phyloP scores from a whole-genome alignment of 2,797 vertebrate genomes.

The Geotria australis region DNA sequence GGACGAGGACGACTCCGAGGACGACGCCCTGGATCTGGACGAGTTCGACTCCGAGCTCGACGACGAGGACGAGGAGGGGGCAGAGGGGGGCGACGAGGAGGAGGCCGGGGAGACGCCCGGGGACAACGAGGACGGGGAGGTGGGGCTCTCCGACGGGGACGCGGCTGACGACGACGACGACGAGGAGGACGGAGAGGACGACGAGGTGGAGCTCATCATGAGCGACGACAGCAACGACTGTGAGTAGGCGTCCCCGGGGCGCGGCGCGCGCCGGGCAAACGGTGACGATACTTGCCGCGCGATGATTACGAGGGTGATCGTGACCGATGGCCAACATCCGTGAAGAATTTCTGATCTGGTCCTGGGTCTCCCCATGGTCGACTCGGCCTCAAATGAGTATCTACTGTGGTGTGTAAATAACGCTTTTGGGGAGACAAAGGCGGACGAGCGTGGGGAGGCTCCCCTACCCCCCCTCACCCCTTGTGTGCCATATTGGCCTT shows the following conservation, averaged over 20 bases:
- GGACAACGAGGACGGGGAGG: slow-evolving; percentile 46
- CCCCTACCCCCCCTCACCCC: too few species aligned
- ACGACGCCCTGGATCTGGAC: slow-evolving; percentile 55
- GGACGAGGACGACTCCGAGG: slow-evolving; percentile 48
- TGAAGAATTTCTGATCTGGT: too few species aligned
- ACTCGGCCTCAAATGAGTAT: too few species aligned
- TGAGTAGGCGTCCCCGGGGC: background rate
- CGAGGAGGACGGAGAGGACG: slow-evolving; percentile 2
- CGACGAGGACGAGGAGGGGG: slow-evolving; percentile 43
- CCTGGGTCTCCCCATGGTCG: too few species aligned
- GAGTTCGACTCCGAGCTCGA: slow-evolving; percentile 54
- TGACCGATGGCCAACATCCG: too few species aligned
- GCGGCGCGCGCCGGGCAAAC: background rate
- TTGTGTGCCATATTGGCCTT: too few species aligned
- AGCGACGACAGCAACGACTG: slow-evolving; percentile 42
- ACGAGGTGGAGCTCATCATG: slow-evolving; percentile 52
- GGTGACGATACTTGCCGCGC: background rate
- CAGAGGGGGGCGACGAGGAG: slow-evolving; percentile 72
- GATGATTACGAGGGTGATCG: too few species aligned
- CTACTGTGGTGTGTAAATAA: too few species aligned
- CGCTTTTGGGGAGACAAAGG: too few species aligned
- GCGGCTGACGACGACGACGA: slow-evolving; percentile 11
- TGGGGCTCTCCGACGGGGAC: slow-evolving; percentile 37
- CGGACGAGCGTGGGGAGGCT: too few species aligned
- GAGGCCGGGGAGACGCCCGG: slow-evolving; percentile 54